Conservation (phyloP, 2,888 invertebrate genomes). For the Yponomeuta plumbellus region DNA sequence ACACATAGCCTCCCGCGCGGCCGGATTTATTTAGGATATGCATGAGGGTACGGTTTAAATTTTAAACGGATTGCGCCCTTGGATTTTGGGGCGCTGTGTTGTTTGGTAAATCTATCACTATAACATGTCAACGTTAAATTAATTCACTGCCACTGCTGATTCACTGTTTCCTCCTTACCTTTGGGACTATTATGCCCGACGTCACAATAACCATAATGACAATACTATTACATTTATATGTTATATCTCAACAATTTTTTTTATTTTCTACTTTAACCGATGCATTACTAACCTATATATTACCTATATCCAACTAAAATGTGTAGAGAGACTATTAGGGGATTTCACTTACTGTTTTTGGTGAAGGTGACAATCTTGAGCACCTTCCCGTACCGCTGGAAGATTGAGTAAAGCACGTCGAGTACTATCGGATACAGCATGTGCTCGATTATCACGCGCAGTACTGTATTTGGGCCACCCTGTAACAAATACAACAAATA, state of each 20-base stretch:
- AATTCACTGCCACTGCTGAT: not conserved
- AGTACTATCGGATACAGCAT: slow-evolving; percentile 98
- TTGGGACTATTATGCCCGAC: not conserved
- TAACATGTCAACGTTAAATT: slow-evolving; percentile 22
- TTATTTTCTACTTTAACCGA: too few relatives aligned
- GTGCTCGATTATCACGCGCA: slow-evolving; percentile 98
- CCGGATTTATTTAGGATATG: slow-evolving; percentile 76
- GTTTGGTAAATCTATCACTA: slow-evolving; percentile 71
- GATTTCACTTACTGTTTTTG: slow-evolving; percentile 93
- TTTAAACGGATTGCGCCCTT: slow-evolving; percentile 76
- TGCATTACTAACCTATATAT: not conserved
- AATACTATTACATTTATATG: too few relatives aligned
- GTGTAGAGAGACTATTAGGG: not conserved
- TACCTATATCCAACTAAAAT: not conserved
- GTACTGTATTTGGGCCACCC: slow-evolving; percentile 96
- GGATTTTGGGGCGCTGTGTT: slow-evolving; percentile 65
- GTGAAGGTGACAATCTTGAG: slow-evolving; percentile 99
- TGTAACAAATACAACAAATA: slow-evolving; percentile 58
- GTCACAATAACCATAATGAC: not conserved
- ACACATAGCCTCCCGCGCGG: slow-evolving; percentile 58
- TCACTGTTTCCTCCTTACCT: not conserved
- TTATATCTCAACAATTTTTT: too few relatives aligned
- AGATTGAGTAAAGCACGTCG: slow-evolving; percentile 98
- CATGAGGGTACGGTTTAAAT: slow-evolving; percentile 76
- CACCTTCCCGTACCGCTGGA: slow-evolving; percentile 98